Evolutionary conservation across 2,888 invertebrate species (phyloP), one percentile per base, ranked within the genome.

Genomic region (Allygus modestus): DNA sequence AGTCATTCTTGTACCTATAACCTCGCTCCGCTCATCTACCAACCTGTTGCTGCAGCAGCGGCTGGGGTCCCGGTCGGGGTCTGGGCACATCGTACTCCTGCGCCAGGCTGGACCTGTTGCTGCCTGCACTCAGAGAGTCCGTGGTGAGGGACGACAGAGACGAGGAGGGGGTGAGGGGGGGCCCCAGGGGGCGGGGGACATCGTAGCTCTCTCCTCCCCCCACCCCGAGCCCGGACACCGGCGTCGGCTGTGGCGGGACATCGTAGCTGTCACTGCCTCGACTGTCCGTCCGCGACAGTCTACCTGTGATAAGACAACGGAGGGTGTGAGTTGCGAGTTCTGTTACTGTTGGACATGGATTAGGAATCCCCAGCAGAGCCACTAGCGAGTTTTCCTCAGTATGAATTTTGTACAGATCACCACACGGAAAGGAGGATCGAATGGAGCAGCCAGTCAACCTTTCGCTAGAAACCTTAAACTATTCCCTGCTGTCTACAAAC

Each of bases 31-130:
- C 37, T 37, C 37, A 37, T 9, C 20, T 7, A 54, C 26, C 12
- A 15, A 79, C 79, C 71, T 84, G 84, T 51, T 81, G 84, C 54
- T 41, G 85, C 20, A 83, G 54, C 84, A 88, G 87, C 58, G 87
- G 83, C 84, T 86, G 85, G 43, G 84, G 87, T 7, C 86, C 85
- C 81, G 85, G 84, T 58, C 86, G 46, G 71, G 88, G 85, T 71
- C 88, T 88, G 7, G 95, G 95, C 86, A 94, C 92, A 89, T 95
- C 95, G 90, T 95, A 95, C 88, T 95, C 95, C 15, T 94, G 93
- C 90, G 94, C 94, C 4, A 90, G 89, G 86, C 91, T 91, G 33
- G 92, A 92, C 87, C 92, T 90, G 87, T 92, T 92, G 58, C 92
- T 92, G 83, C 91, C 91, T 0, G 79, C 79, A 88, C 82, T 84